Evolutionary conservation across 1,140 invertebrate genomes (phyloP), one percentile per base, ranked within the genome.

Genomic region (Leptinotarsa defecta): DNA sequence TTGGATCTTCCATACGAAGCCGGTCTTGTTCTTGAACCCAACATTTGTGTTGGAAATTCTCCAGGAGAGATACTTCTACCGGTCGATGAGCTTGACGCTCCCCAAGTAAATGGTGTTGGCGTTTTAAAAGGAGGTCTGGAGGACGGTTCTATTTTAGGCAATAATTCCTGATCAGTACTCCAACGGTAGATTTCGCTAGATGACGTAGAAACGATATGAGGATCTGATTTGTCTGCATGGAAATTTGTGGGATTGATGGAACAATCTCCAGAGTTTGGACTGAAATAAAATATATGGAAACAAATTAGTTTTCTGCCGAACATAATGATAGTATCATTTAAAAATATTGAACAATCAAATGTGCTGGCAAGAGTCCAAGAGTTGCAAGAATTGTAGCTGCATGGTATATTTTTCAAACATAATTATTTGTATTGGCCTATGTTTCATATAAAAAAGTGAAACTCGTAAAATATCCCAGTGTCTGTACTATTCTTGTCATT

Each of bases 211-310:
- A 82, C 75, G 5, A 76, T 68, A 48, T 77, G 63, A 43, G 79
- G 78, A 65, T 82, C 77, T 15, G 70, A 70, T 62, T 76, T 43
- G 48, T 78, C 76, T 5, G 79, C 76, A 34, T 79, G 80, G 2
- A 75, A 77, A 15, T 84, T 81, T n/a, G 78, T 78, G 3, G 80
- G 68, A 13, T 78, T 63, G 13, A 77, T 68, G 4, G 78, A 75
- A 74, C 89, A 90, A 79, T 88, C 88, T 20, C 84, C 85, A 71
- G 85, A 85, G 74, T 86, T 89, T 4, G 88, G 88, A 78, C 89
- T 89, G 78, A 13, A 85, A 86, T 43, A 15, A 17, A 57, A 57
- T 17, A 34, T 43, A 34, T 52, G 76, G 20, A 73, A 73, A 68
- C 17, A 20, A 17, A 19, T n/a, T 68, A 68, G 27, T 68, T 68